phyloP scores from a whole-genome alignment of 1,140 invertebrate genomes.

The Drosophila asahinai region DNA sequence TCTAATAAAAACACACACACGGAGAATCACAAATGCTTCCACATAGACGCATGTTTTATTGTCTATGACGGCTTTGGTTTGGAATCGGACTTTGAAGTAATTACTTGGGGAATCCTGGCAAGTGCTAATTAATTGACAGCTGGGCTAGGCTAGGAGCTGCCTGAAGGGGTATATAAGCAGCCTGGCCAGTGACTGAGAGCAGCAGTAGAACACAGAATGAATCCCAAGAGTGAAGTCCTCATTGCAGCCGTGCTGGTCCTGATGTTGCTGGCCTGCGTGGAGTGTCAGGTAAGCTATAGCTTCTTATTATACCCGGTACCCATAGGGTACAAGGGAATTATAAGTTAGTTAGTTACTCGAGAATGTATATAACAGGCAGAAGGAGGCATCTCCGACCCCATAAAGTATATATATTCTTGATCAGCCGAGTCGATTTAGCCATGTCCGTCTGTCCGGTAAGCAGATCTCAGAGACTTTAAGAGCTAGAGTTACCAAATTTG shows the following conservation, averaged over 20 bases:
- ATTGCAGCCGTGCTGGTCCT: slow-evolving; percentile 58
- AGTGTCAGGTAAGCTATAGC: slow-evolving; percentile 61
- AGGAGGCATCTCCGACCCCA: no score
- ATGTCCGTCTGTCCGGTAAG: no score
- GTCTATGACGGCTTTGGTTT: slow-evolving; percentile 2
- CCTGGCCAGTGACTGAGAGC: not conserved
- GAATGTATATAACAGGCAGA: no score
- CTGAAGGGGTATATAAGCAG: slow-evolving; percentile 56
- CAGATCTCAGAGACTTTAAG: no score
- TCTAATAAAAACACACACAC: slow-evolving; percentile 71
- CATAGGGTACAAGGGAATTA: no score
- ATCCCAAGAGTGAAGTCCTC: slow-evolving; percentile 66
- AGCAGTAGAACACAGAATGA: slow-evolving; percentile 57
- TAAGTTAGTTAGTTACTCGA: no score
- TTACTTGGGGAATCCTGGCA: slow-evolving; percentile 46
- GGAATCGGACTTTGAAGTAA: slow-evolving; percentile 19
- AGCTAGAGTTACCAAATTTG: no score
- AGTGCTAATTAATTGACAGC: slow-evolving; percentile 54
- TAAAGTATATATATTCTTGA: no score
- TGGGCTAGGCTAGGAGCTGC: not conserved
- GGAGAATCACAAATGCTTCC: slow-evolving; percentile 74
- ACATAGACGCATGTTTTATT: slow-evolving; percentile 51
- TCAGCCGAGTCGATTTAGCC: no score
- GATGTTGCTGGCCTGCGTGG: slow-evolving; percentile 64
- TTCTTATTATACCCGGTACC: not conserved